phyloP scores from a whole-genome alignment of 1,140 invertebrate species.

The Steinernema khuongi region DNA sequence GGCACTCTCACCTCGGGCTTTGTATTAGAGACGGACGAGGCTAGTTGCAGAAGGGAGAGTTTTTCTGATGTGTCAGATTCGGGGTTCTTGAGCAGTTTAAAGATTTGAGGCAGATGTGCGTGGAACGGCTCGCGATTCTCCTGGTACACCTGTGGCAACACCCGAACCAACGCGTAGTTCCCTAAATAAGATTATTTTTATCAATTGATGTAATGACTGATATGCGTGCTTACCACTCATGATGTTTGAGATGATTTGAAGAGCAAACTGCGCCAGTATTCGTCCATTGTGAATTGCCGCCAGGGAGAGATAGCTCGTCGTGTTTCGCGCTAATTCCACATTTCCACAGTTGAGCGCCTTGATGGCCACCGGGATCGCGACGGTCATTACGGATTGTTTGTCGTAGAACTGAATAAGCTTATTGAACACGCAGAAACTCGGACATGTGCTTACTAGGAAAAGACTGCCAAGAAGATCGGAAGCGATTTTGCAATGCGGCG shows the following conservation, averaged over 20 bases:
- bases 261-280: conserved; percentile 75
- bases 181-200: conserved; percentile 61
- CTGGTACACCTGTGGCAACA: conserved; percentile 79
- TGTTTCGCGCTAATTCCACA: conserved; percentile 76
- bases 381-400: conserved; percentile 79
- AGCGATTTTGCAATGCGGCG: conserved; percentile 88
- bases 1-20: conserved; percentile 68
- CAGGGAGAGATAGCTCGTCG: conserved; percentile 81
- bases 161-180: conserved; percentile 76
- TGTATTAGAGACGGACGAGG: conserved; percentile 73
- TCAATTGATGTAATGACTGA: no score
- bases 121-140: conserved; percentile 77
- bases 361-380: conserved; percentile 79
- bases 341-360: conserved; percentile 84
- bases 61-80: conserved; percentile 67
- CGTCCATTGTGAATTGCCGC: conserved; percentile 84
- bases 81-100: conserved; percentile 73
- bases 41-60: conserved; percentile 73
- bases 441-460: conserved; percentile 72
- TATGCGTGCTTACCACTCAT: conserved; percentile 70
- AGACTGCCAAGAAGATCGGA: conserved; percentile 86
- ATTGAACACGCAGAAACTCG: background rate
- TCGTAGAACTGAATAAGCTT: conserved; percentile 71
- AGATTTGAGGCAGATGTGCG: conserved; percentile 74
- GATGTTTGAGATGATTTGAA: conserved; percentile 81